A percentile compares a stretch with the other conserved stretches of the same genome.
Conservation (phyloP, 2,113 vertebrate species). For the Phyllostomus discolor region DNA sequence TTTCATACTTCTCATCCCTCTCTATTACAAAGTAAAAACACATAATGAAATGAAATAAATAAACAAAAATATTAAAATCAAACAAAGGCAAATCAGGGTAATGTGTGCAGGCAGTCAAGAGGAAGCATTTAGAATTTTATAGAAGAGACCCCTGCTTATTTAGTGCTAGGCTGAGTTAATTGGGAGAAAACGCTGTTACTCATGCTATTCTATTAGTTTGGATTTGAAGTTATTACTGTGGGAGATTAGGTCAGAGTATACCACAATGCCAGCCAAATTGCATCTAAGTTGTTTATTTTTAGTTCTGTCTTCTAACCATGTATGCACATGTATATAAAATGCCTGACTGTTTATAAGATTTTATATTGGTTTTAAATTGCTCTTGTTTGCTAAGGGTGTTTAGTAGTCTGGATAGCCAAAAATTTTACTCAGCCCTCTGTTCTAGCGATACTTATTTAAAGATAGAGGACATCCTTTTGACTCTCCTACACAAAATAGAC, state of each 20-base stretch:
- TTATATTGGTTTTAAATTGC: conserved; percentile 14
- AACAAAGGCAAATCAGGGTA: conserved; percentile 18
- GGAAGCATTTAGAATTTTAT: conserved; percentile 23
- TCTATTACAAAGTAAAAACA: neutral
- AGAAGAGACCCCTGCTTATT: neutral
- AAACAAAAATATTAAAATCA: conserved; percentile 30
- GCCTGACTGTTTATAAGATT: neutral
- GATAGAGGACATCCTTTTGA: neutral
- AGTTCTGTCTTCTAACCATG: neutral
- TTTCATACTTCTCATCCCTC: neutral
- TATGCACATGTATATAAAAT: neutral
- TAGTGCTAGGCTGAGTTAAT: neutral
- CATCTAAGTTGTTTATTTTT: conserved; percentile 34
- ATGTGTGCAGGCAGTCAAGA: neutral
- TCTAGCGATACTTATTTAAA: neutral
- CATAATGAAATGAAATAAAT: conserved; percentile 27
- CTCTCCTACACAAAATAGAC: neutral
- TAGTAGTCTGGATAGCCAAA: neutral
- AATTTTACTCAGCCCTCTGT: neutral
- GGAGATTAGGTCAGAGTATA: conserved; percentile 8
- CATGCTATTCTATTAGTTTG: conserved; percentile 15
- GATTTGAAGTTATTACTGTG: conserved; percentile 28
- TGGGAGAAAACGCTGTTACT: conserved; percentile 31
- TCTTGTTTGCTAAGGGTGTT: neutral
- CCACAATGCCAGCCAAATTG: conserved; percentile 26